Conservation (phyloP, 2,888 invertebrate genomes). For the Omphaloscelis lunosa region DNA sequence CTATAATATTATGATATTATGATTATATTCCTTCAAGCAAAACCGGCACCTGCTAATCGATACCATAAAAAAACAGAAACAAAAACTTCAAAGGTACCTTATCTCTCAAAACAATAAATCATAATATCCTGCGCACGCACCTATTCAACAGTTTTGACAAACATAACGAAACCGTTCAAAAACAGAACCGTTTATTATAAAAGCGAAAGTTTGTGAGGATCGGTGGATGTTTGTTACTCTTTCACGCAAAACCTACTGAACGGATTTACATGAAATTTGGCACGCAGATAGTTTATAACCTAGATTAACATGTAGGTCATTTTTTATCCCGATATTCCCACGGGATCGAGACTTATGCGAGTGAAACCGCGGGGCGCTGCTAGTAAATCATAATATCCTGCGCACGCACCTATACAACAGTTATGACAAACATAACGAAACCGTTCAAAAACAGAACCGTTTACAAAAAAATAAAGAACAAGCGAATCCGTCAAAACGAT, state of each 20-base stretch:
- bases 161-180: background rate
- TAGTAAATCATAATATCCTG: constrained; percentile 34
- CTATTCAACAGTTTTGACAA: background rate
- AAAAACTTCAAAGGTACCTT: background rate
- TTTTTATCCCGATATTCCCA: too few species aligned
- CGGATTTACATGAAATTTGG: too few species aligned
- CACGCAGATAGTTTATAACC: too few species aligned
- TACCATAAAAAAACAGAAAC: background rate
- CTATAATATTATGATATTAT: background rate
- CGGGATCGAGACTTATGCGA: too few species aligned
- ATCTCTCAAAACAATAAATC: constrained; percentile 23
- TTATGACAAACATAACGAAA: background rate
- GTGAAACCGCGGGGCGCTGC: too few species aligned
- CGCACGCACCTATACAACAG: constrained; percentile 1
- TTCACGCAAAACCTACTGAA: too few species aligned
- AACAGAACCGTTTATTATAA: constrained; percentile 8
- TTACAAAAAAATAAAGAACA: constrained; percentile 24
- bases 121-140: constrained; percentile 22
- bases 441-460: constrained; percentile 8
- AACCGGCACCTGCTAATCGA: constrained; percentile 1
- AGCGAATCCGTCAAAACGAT: constrained; percentile 59
- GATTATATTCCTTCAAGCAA: background rate
- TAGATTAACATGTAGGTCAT: too few species aligned
- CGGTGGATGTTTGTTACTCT: too few species aligned
- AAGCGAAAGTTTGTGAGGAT: too few species aligned